phyloP scores from a whole-genome alignment of 2,888 invertebrate species.

The Amiota minor region DNA sequence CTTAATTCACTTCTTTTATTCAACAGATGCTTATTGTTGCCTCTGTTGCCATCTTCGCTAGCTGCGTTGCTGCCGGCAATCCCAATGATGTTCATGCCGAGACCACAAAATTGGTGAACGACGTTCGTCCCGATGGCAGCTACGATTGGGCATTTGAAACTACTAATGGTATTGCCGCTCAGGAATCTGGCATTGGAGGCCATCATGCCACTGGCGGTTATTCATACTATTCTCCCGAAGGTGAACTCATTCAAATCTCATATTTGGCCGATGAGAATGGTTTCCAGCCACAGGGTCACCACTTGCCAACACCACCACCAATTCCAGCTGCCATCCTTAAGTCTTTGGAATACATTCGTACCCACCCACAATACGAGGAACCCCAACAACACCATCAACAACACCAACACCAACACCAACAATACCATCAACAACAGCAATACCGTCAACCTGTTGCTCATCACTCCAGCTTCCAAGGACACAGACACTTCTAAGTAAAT shows the following conservation, averaged over 20 bases:
- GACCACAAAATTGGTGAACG: constrained; percentile 35
- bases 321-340: constrained; percentile 62
- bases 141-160: constrained; percentile 75
- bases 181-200: constrained; percentile 76
- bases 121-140: constrained; percentile 68
- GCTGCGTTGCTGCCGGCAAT: constrained; percentile 43
- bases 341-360: constrained; percentile 64
- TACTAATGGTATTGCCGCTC: constrained; percentile 77
- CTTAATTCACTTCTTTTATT: not conserved
- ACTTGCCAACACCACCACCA: constrained; percentile 69
- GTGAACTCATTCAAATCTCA: constrained; percentile 53
- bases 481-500: constrained; percentile 1
- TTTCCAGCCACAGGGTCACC: constrained; percentile 63
- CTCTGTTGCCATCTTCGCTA: constrained; percentile 49
- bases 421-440: not conserved
- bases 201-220: constrained; percentile 69
- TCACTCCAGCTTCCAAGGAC: not conserved
- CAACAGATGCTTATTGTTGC: constrained; percentile 51
- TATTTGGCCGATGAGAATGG: constrained; percentile 68
- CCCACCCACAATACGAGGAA: constrained; percentile 63
- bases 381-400: constrained; percentile 18
- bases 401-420: not conserved
- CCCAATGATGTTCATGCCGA: constrained; percentile 48
- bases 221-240: constrained; percentile 65
- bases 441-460: constrained; percentile 15